Evolutionary conservation across 2,888 invertebrate genomes (phyloP), one percentile per base, ranked within the genome.

Genomic region (Plebejus anna): DNA sequence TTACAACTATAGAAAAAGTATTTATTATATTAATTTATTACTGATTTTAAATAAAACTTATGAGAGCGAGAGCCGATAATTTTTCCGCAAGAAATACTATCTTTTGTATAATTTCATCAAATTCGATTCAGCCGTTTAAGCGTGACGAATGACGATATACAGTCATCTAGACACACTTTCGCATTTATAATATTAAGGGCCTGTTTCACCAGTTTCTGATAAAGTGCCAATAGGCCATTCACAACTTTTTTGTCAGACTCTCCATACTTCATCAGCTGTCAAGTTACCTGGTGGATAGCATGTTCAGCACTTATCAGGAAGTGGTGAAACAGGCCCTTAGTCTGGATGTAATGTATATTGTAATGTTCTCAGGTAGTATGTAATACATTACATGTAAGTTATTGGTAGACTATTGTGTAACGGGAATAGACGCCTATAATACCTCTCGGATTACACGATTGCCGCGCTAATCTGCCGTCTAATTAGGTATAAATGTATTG

Each of bases 401-500:
- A 66, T 16, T 66, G 32, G 66, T 36, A 36, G 66, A 66, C 66
- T 13, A 36, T 32, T 66, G 66, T 36, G 32, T 66, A 32, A 11
- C 32, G 11, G 66, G 32, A 1, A 28, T 28, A 61, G 1, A 66
- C 32, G 13, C 22, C 32, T 66, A 32, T 66, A 32, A 66, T 66
- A 7, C 28, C 61, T 7, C 32, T 13, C 11, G 66, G 66, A 66
- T 66, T 66, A 66, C 66, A 36, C 32, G 66, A 66, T 66, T 36
- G 4, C 66, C 13, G 32, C 13, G 66, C 32, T 66, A 66, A 66
- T 66, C 66, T 66, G 4, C 32, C 32, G 36, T 28, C 66, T 36
- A 66, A 66, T 66, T 66, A 66, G 66, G 13, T 66, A 32, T 66
- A 16, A 66, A 66, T 66, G 32, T 66, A 66, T 36, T 66, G 32